Evolutionary conservation across 2,113 vertebrate genomes (phyloP).

Genomic region (Alaudala cheleensis): DNA sequence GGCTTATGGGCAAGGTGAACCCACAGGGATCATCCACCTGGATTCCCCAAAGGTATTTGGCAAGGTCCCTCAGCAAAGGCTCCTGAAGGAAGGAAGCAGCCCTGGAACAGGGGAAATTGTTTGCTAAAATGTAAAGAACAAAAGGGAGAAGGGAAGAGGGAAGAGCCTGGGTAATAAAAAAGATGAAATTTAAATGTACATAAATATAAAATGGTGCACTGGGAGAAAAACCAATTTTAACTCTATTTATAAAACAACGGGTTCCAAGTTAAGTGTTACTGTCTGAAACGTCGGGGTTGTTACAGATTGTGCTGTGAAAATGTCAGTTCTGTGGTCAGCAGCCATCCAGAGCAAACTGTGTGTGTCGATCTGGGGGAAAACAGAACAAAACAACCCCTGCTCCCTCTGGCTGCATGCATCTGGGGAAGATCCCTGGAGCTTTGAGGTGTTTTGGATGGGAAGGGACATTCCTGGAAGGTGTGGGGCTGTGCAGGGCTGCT

Average conservation of each 20-base stretch:
- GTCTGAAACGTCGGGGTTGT: background rate
- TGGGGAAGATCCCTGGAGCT: background rate
- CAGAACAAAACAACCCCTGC: background rate
- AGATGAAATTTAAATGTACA: background rate
- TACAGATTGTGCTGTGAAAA: background rate
- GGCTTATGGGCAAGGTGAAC: background rate
- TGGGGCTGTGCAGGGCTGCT: background rate
- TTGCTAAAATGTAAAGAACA: background rate
- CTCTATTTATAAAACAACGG: constrained; percentile 9
- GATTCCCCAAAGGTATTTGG: background rate
- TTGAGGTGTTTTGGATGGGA: background rate
- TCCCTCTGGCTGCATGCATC: background rate
- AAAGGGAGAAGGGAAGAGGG: background rate
- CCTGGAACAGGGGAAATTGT: background rate
- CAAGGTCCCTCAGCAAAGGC: background rate
- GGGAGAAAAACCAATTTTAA: constrained; percentile 7
- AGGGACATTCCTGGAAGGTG: background rate
- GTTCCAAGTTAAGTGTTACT: background rate
- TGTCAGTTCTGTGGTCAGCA: background rate
- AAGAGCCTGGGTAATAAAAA: background rate
- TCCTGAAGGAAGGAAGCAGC: background rate
- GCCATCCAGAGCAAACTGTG: background rate
- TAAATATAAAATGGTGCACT: constrained; percentile 11
- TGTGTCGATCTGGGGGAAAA: background rate
- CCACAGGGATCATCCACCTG: background rate